phyloP scores from a whole-genome alignment of 2,888 invertebrate genomes.

The Pelosia muscerda region DNA sequence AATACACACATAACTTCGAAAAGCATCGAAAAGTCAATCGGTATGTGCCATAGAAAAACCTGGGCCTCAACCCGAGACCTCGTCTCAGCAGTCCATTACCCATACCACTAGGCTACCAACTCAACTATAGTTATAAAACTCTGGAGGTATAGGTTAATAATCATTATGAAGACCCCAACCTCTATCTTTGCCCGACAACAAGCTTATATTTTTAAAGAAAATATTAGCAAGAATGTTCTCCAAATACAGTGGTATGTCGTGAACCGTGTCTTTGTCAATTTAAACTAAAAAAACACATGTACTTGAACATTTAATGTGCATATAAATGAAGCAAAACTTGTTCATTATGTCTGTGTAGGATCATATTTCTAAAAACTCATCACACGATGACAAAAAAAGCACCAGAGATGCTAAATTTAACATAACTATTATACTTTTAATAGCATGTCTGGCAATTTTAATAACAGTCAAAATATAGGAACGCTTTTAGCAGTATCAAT shows the following conservation, averaged over 20 bases:
- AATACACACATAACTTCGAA: too few relatives aligned
- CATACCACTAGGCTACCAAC: too few relatives aligned
- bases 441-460: constrained; percentile 38
- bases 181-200: background rate
- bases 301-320: constrained; percentile 43
- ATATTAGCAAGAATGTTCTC: background rate
- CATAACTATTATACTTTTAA: constrained; percentile 44
- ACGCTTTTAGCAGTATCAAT: constrained; percentile 45
- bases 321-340: constrained; percentile 46
- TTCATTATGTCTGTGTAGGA: constrained; percentile 30
- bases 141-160: background rate
- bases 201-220: background rate
- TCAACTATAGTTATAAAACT: background rate
- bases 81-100: too few relatives aligned
- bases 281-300: constrained; percentile 41
- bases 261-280: constrained; percentile 29
- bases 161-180: background rate
- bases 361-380: constrained; percentile 36
- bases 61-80: too few relatives aligned
- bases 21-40: too few relatives aligned
- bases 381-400: constrained; percentile 32
- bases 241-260: background rate
- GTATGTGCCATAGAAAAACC: too few relatives aligned
- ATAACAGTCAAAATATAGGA: constrained; percentile 45
- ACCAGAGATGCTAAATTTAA: constrained; percentile 34